A percentile compares a stretch with the other conserved stretches of the same genome.
These are phyloP conservation scores for Zaprionus lachaisei DNA, from an alignment of 1,140 invertebrate genomes.

Conservation along the genomic window DNA sequence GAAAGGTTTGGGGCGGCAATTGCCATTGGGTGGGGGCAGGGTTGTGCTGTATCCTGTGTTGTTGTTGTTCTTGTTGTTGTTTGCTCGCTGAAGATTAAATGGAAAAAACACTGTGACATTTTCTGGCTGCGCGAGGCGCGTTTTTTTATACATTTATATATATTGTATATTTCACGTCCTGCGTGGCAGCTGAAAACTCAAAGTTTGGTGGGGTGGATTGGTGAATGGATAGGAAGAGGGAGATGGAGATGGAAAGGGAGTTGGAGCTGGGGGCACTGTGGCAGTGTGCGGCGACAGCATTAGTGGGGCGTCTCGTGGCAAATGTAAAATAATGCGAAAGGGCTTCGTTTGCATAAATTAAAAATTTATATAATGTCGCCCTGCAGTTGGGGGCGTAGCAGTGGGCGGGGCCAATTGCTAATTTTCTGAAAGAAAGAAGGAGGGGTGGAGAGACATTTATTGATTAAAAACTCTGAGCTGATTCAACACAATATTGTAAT, in stretches of 20 bases:
- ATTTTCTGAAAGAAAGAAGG: conserved; percentile 33
- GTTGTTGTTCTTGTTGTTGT: conserved; percentile 59
- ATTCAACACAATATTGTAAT: conserved; percentile 77
- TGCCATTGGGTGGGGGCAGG: conserved; percentile 12
- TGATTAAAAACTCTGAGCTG: conserved; percentile 43
- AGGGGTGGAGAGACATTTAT: conserved; percentile 7
- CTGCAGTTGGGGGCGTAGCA: conserved; percentile 5
- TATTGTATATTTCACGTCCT: conserved; percentile 30
- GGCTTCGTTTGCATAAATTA: conserved; percentile 84
- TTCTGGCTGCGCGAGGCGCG: conserved; percentile 70
- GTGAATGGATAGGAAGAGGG: neutral
- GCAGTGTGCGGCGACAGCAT: conserved; percentile 66
- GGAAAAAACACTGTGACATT: conserved; percentile 82
- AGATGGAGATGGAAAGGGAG: neutral
- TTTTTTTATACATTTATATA: conserved; percentile 40
- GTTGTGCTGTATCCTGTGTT: conserved; percentile 6
- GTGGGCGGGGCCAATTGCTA: conserved; percentile 30
- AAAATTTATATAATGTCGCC: conserved; percentile 80
- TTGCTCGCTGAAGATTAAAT: conserved; percentile 80
- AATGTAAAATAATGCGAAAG: conserved; percentile 84
- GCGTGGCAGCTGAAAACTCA: conserved; percentile 65
- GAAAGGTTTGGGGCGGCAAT: conserved; percentile 37
- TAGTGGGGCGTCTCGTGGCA: conserved; percentile 78
- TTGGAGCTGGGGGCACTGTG: neutral
- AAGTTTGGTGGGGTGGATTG: conserved; percentile 37